These are phyloP conservation scores for Lysiphlebus fabarum DNA, from an alignment of 1,140 invertebrate genomes.

Conservation along the genomic window DNA sequence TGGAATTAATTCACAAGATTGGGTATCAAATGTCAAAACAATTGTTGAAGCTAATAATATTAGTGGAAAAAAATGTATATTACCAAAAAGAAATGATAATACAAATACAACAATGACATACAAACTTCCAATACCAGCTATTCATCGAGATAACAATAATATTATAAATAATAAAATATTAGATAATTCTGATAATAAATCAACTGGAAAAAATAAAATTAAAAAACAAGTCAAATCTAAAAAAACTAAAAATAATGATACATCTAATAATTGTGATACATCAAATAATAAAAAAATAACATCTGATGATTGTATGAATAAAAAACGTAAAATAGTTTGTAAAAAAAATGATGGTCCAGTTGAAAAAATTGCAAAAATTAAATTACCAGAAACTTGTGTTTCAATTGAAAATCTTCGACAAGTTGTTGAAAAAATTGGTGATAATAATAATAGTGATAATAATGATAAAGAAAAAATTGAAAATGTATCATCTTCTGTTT, in stretches of 20 bases:
- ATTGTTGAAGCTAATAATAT: constrained; percentile 50
- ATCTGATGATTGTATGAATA: constrained; percentile 12
- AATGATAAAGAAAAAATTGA: constrained; percentile 29
- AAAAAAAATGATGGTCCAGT: constrained; percentile 16
- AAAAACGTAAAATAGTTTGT: constrained; percentile 28
- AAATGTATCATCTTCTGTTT: neutral
- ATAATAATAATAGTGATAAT: constrained; percentile 31
- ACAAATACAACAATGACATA: constrained; percentile 67
- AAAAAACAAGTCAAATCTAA: constrained; percentile 26
- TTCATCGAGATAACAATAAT: constrained; percentile 44
- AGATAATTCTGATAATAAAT: constrained; percentile 25
- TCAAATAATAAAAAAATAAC: constrained; percentile 12
- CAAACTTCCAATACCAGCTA: constrained; percentile 69
- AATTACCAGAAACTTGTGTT: constrained; percentile 40
- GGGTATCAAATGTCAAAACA: constrained; percentile 49
- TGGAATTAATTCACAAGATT: constrained; percentile 45
- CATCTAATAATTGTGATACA: neutral
- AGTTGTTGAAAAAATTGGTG: constrained; percentile 44
- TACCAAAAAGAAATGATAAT: constrained; percentile 52
- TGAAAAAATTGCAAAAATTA: constrained; percentile 23
- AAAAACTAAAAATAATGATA: constrained; percentile 23
- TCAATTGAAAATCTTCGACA: constrained; percentile 45
- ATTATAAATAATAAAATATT: constrained; percentile 23
- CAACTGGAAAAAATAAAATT: constrained; percentile 27
- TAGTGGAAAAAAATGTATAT: constrained; percentile 47